These are phyloP conservation scores for Brachyrhaphis roseni DNA, from an alignment of 2,797 vertebrate genomes.

Conservation along the genomic window DNA sequence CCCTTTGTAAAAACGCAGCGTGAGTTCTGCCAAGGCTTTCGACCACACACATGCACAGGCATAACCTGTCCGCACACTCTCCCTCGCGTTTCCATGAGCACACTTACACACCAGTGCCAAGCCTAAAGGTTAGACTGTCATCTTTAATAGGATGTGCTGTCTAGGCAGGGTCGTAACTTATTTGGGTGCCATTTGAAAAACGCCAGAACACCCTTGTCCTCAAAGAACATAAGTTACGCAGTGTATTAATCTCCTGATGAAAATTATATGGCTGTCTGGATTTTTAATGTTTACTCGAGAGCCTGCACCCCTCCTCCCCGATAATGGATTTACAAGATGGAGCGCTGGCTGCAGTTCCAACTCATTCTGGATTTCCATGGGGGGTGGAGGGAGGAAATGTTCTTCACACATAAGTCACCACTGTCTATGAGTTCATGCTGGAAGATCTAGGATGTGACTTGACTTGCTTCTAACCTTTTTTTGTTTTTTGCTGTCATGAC, in stretches of 20 bases:
- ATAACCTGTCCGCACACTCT: slow-evolving; percentile 29
- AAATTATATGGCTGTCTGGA: slow-evolving; percentile 71
- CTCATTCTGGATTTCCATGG: slow-evolving; percentile 32
- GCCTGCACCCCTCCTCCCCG: slow-evolving; percentile 18
- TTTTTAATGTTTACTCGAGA: slow-evolving; percentile 77
- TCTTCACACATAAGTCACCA: slow-evolving; percentile 29
- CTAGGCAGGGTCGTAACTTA: slow-evolving; percentile 74
- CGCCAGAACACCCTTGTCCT: slow-evolving; percentile 65
- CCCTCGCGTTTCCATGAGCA: slow-evolving; percentile 24
- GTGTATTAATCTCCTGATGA: slow-evolving; percentile 78
- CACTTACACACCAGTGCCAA: slow-evolving; percentile 47
- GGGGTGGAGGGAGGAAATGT: slow-evolving; percentile 15
- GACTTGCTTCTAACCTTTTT: background rate
- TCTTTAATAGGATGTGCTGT: slow-evolving; percentile 76
- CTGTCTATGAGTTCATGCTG: slow-evolving; percentile 3
- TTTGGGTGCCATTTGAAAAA: slow-evolving; percentile 76
- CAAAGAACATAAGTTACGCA: slow-evolving; percentile 73
- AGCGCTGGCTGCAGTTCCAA: slow-evolving; percentile 42
- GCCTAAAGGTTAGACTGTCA: slow-evolving; percentile 79
- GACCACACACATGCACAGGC: slow-evolving; percentile 48
- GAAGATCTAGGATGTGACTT: background rate
- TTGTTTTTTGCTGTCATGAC: background rate
- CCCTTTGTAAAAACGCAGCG: slow-evolving; percentile 67
- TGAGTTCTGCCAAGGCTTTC: slow-evolving; percentile 54
- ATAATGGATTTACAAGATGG: slow-evolving; percentile 73